Conservation (phyloP, 2,797 vertebrate genomes). For the Bradypodion ventrale region DNA sequence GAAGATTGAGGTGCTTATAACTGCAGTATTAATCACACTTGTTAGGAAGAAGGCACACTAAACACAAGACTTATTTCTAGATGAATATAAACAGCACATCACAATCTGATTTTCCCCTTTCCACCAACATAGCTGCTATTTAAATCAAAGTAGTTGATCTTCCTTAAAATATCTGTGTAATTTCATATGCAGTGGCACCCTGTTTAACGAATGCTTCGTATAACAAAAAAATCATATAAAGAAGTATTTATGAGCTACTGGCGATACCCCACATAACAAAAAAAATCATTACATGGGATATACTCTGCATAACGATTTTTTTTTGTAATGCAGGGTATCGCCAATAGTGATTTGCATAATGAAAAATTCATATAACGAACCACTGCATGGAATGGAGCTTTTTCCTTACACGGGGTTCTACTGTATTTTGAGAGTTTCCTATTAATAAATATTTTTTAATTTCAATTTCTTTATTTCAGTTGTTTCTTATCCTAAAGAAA, state of each 20-base stretch:
- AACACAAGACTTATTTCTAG: not conserved
- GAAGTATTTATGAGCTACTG: too few relatives aligned
- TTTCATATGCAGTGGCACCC: too few relatives aligned
- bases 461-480: not conserved
- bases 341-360: too few relatives aligned
- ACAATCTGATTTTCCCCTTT: not conserved
- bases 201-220: too few relatives aligned
- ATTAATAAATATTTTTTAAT: not conserved
- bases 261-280: too few relatives aligned
- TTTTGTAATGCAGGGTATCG: too few relatives aligned
- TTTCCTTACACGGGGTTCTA: too few relatives aligned
- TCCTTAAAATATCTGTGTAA: not conserved
- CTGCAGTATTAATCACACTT: not conserved
- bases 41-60: not conserved
- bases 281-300: too few relatives aligned
- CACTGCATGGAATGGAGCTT: too few relatives aligned
- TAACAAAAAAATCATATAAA: too few relatives aligned
- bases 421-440: not conserved
- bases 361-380: too few relatives aligned
- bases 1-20: not conserved
- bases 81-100: not conserved
- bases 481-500: not conserved
- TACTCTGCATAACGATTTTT: too few relatives aligned
- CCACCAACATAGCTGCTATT: not conserved
- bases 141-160: not conserved